Conservation (phyloP, 2,797 vertebrate species). For the Acestrorhynchus altus region DNA sequence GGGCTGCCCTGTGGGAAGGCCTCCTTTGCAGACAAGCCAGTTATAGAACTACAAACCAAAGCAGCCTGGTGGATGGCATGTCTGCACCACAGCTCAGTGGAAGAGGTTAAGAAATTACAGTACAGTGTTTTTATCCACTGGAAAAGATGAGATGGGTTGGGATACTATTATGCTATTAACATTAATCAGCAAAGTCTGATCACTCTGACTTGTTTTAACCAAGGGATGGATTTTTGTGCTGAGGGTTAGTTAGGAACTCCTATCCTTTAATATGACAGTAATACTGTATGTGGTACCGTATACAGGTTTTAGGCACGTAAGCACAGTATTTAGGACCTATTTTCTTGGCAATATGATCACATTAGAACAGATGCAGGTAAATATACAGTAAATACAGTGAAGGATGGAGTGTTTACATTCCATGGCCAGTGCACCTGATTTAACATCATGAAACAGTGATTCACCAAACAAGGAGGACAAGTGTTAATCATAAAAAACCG, state of each 20-base stretch:
- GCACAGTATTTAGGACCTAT: too few relatives aligned
- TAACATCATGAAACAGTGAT: too few relatives aligned
- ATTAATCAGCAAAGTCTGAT: neutral
- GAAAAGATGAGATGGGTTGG: constrained; percentile 33
- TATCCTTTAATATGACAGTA: neutral
- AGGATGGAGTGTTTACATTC: too few relatives aligned
- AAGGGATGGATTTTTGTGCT: too few relatives aligned
- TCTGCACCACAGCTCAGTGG: constrained; percentile 29
- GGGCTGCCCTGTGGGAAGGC: constrained; percentile 38
- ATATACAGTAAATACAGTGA: too few relatives aligned
- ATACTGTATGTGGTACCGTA: too few relatives aligned
- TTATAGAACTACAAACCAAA: constrained; percentile 18
- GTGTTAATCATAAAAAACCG: too few relatives aligned
- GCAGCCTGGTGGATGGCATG: constrained; percentile 35
- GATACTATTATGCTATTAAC: constrained; percentile 19
- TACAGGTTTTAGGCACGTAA: too few relatives aligned
- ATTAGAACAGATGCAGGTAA: too few relatives aligned
- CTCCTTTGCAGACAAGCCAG: constrained; percentile 18
- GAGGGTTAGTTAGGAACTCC: neutral
- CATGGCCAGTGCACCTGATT: too few relatives aligned
- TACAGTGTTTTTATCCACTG: constrained; percentile 22
- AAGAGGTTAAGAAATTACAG: constrained; percentile 32
- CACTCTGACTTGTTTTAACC: neutral
- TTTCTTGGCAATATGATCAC: too few relatives aligned
- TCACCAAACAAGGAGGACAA: too few relatives aligned